Evolutionary conservation across 2,113 vertebrate species (phyloP).

Genomic region (Hydrochoerus hydrochaeris): DNA sequence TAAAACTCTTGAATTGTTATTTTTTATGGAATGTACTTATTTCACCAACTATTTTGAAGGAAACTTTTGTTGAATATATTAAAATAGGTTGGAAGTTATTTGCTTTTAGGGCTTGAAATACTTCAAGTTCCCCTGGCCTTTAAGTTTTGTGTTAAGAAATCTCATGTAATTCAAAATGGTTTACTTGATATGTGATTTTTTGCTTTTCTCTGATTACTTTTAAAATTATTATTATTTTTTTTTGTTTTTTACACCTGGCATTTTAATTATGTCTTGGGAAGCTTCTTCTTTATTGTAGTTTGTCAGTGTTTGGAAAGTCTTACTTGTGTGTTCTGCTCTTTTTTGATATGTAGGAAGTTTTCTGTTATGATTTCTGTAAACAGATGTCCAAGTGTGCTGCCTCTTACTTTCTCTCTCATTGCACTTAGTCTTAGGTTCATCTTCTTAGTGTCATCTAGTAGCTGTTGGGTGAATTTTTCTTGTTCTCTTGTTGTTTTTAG

Average conservation of each 20-base stretch:
- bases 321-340: neutral
- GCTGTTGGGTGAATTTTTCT: neutral
- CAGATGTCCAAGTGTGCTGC: neutral
- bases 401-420: neutral
- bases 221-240: neutral
- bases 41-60: neutral
- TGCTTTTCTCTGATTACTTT: neutral
- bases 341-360: neutral
- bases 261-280: neutral
- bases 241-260: neutral
- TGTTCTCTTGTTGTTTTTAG: neutral
- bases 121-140: neutral
- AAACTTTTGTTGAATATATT: neutral
- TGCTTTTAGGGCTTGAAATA: neutral
- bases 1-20: neutral
- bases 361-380: neutral
- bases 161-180: neutral
- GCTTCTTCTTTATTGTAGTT: neutral
- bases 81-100: neutral
- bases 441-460: neutral
- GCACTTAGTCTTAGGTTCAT: neutral
- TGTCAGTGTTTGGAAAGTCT: neutral
- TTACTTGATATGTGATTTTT: neutral
- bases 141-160: neutral
- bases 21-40: neutral